Percentiles rank a stretch among this genome's conserved stretches.
phyloP scores from a whole-genome alignment of 2,888 invertebrate genomes.

The Drosophila algonquin region DNA sequence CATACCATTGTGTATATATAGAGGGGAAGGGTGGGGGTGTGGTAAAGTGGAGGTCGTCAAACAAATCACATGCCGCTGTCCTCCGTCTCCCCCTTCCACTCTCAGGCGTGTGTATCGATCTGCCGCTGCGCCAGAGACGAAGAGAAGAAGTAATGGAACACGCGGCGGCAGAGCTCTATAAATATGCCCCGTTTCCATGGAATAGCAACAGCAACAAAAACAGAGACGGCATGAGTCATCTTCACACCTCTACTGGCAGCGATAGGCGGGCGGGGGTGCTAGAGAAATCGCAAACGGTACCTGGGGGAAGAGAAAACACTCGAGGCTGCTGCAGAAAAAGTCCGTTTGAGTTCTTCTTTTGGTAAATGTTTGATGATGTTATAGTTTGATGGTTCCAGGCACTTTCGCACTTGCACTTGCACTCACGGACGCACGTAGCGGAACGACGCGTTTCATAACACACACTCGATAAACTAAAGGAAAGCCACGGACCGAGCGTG shows the following conservation, averaged over 20 bases:
- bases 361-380: neutral
- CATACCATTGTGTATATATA: conserved; percentile 1
- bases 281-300: neutral
- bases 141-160: conserved; percentile 31
- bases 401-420: conserved; percentile 5
- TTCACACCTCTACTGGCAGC: neutral
- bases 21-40: conserved; percentile 10
- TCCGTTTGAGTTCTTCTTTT: neutral
- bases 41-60: conserved; percentile 1
- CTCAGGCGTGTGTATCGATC: conserved; percentile 56
- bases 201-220: conserved; percentile 13
- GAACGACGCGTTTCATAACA: conserved; percentile 28
- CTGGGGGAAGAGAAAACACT: neutral
- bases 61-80: conserved; percentile 39
- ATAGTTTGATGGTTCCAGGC: conserved; percentile 20
- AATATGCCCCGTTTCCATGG: conserved; percentile 54
- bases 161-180: conserved; percentile 50
- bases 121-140: conserved; percentile 29
- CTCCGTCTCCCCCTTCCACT: neutral
- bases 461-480: neutral
- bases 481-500: conserved; percentile 1
- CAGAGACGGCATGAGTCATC: conserved; percentile 49
- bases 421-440: conserved; percentile 32
- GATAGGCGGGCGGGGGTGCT: neutral
- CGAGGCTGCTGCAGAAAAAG: neutral